Percentiles rank a stretch among this genome's conserved stretches.
Conservation (phyloP, 2,113 vertebrate genomes). For the Lycaon pictus region DNA sequence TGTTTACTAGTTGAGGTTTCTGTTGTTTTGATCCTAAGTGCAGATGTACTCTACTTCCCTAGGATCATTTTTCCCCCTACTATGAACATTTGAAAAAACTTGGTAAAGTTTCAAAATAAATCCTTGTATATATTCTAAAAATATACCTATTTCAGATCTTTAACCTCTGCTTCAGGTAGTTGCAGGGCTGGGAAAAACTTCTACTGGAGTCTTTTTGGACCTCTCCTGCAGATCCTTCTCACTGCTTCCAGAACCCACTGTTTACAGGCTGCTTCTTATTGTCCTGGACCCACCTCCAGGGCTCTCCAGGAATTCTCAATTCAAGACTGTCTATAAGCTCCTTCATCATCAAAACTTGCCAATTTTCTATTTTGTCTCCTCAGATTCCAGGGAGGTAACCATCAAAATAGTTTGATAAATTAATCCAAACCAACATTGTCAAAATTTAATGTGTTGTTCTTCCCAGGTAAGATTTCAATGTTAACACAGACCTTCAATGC, state of each 20-base stretch:
- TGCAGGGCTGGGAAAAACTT: background rate
- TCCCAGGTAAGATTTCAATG: background rate
- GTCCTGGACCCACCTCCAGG: too few species aligned
- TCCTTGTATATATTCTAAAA: background rate
- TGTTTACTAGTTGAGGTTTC: background rate
- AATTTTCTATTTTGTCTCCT: background rate
- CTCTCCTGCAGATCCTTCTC: too few species aligned
- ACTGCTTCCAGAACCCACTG: background rate
- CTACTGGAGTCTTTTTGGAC: background rate
- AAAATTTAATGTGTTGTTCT: background rate
- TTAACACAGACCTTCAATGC: background rate
- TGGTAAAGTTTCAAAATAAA: constrained; percentile 38
- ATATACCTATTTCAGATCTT: background rate
- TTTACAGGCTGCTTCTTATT: background rate
- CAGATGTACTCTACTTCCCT: background rate
- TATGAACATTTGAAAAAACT: background rate
- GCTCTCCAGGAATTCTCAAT: background rate
- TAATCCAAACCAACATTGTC: background rate
- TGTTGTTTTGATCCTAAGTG: background rate
- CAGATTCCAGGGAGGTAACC: background rate
- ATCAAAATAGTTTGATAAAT: constrained; percentile 23
- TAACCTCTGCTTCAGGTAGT: background rate
- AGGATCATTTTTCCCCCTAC: background rate
- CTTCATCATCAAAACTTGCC: background rate
- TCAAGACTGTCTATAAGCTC: background rate